A percentile compares a stretch with the other conserved stretches of the same genome.
These are phyloP conservation scores for Hoplodrina ambigua DNA, from an alignment of 2,888 invertebrate genomes.

Conservation along the genomic window DNA sequence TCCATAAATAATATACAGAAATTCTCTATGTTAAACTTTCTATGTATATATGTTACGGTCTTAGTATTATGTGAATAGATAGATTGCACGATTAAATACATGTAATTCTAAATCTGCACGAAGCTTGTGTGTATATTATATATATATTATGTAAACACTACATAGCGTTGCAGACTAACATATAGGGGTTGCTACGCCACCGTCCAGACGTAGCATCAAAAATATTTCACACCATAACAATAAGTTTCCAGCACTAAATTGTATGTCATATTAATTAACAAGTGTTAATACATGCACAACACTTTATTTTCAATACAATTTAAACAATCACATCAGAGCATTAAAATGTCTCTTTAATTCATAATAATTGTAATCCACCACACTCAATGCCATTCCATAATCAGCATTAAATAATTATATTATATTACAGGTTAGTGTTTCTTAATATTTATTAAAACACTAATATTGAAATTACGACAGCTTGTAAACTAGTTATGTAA, in stretches of 20 bases:
- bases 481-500: no score
- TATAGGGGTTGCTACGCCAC: neutral
- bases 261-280: conserved; percentile 16
- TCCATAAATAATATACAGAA: conserved; percentile 56
- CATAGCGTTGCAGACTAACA: conserved; percentile 1
- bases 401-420: neutral
- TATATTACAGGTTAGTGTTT: neutral
- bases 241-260: conserved; percentile 39
- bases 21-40: conserved; percentile 31
- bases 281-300: conserved; percentile 13
- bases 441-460: neutral
- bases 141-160: conserved; percentile 10
- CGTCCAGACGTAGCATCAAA: neutral
- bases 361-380: neutral
- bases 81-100: conserved; percentile 39
- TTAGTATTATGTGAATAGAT: conserved; percentile 42
- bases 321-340: no score
- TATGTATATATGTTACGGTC: conserved; percentile 62
- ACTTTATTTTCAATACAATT: no score
- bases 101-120: conserved; percentile 9
- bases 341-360: neutral
- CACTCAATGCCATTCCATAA: neutral
- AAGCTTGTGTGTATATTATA: conserved; percentile 6
- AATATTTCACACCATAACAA: conserved; percentile 17
- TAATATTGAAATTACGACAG: neutral